Evolutionary conservation across 2,888 invertebrate genomes (phyloP), one percentile per base, ranked within the genome.

Genomic region (Zhuqinia jingwanae): DNA sequence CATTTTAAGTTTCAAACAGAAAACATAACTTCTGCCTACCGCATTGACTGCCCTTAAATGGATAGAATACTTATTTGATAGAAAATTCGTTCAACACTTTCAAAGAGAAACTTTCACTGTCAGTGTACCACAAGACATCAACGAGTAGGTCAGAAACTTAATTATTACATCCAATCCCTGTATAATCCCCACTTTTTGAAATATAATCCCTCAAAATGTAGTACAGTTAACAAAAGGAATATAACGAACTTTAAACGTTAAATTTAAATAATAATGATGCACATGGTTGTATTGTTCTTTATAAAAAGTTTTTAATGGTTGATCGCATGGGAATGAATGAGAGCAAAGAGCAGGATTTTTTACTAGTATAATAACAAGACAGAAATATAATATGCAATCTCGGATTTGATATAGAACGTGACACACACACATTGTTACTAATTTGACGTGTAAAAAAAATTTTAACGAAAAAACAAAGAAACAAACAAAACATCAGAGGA

Each of bases 11-110:
- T 36, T 36, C 3, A 36, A 36, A 8, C 3, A 8, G 8, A 36
- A 36, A 65, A 45, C 68, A 42, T 68, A n/a, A n/a, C n/a, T 68
- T 68, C 68, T 68, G 42, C 68, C 68, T 42, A 45, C 22, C 42
- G 36, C 68, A 68, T 45, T 68, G 68, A 68, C 68, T 68, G 68
- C 45, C 68, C 68, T 65, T n/a, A 65, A 13, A 3, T 8, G 36
- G 8, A 36, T 36, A 36, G 8, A 36, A 8, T 36, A 36, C n/a
- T n/a, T n/a, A 36, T 36, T 8, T 36, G 36, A 36, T 36, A 36
- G 36, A 36, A 36, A n/a, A 36, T 36, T 36, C 36, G 3, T 36
- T 36, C 36, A 36, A n/a, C n/a, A n/a, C n/a, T 36, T 36, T 6
- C 8, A 3, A 36, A 36, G 36, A 36, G 3, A 36, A 36, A 36